These are phyloP conservation scores for Brachypteracias leptosomus DNA, from an alignment of 2,113 vertebrate genomes.

Conservation along the genomic window DNA sequence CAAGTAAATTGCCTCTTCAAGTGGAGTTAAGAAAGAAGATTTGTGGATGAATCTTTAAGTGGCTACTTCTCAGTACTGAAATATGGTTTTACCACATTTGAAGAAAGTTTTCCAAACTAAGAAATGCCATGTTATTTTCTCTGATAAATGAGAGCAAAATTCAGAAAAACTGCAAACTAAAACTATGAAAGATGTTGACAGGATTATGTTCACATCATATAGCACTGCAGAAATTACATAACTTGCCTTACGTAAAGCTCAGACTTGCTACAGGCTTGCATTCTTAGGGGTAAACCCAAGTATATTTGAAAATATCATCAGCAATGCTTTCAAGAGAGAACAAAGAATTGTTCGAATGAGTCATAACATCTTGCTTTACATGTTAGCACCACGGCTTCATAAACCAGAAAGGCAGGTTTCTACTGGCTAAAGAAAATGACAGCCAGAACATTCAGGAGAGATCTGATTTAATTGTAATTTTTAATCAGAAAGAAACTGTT, in stretches of 20 bases:
- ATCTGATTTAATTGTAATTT: not conserved
- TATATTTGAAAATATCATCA: conserved; percentile 59
- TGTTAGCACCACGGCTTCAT: conserved; percentile 37
- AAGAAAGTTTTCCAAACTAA: not conserved
- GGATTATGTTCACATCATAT: not conserved
- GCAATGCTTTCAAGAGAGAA: conserved; percentile 66
- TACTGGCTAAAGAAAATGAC: conserved; percentile 51
- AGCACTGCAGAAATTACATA: conserved; percentile 15
- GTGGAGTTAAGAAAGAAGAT: not conserved
- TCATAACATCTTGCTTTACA: conserved; percentile 66
- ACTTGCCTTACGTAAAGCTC: conserved; percentile 30
- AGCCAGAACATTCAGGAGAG: conserved; percentile 20
- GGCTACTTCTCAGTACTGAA: not conserved
- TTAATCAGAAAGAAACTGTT: not conserved
- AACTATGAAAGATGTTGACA: not conserved
- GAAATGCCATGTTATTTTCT: not conserved
- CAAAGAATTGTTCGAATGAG: conserved; percentile 71
- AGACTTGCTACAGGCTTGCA: conserved; percentile 33
- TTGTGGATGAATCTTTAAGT: not conserved
- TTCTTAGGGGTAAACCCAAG: conserved; percentile 42
- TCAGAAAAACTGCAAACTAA: not conserved
- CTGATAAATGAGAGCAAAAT: not conserved
- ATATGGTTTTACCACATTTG: not conserved
- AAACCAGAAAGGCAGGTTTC: conserved; percentile 78
- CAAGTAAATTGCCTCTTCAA: not conserved